Conservation (phyloP, 2,888 invertebrate species). For the Bhutanitis thaidina region DNA sequence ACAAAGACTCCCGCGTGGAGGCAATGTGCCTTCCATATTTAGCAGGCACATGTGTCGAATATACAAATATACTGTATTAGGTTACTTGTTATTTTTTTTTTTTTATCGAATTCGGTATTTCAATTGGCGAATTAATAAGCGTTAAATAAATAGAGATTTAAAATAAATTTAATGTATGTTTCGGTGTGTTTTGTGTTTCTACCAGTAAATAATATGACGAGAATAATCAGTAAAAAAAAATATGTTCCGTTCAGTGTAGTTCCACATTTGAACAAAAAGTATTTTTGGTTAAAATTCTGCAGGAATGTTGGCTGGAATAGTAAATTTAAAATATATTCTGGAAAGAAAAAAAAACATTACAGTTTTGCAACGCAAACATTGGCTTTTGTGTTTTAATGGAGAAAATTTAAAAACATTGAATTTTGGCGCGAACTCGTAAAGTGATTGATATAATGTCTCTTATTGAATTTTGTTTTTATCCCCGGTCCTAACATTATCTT, state of each 20-base stretch:
- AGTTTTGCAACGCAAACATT: no score
- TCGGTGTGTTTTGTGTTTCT: neutral
- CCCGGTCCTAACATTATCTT: no score
- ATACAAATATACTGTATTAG: slow-evolving; percentile 15
- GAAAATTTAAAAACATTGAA: no score
- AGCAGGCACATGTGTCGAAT: slow-evolving; percentile 38
- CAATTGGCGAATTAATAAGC: slow-evolving; percentile 1
- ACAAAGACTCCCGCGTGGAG: slow-evolving; percentile 46
- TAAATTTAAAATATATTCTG: neutral
- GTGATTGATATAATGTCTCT: no score
- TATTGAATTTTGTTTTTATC: no score
- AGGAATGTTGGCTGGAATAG: slow-evolving; percentile 8
- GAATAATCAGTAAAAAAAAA: neutral
- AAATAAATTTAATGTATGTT: neutral
- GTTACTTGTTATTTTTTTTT: slow-evolving; percentile 2
- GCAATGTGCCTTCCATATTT: slow-evolving; percentile 54
- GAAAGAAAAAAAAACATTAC: no score
- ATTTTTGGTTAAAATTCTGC: neutral
- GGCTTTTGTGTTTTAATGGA: no score
- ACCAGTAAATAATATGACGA: no score
- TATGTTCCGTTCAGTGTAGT: slow-evolving; percentile 3
- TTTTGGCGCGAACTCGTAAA: no score
- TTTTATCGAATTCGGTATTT: neutral
- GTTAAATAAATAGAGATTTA: neutral
- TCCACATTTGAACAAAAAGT: slow-evolving; percentile 6